Conservation (phyloP, 1,140 invertebrate genomes). For the Vollenhovia emeryi region DNA sequence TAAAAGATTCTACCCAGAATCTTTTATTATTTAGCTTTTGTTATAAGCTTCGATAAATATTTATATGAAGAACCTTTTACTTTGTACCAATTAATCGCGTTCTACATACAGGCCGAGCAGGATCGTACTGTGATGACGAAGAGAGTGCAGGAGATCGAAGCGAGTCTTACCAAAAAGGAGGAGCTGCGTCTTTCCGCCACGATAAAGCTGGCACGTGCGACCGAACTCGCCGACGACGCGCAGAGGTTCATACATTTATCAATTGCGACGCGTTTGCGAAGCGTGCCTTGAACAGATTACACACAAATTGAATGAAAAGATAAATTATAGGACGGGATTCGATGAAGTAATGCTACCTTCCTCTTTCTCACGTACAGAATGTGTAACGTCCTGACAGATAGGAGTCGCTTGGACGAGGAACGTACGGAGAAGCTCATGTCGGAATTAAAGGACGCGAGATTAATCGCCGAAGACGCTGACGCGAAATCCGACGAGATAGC, state of each 20-base stretch:
- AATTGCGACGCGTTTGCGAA: neutral
- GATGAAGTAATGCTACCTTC: neutral
- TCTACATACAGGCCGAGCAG: slow-evolving; percentile 89
- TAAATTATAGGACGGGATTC: neutral
- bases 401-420: slow-evolving; percentile 91
- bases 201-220: slow-evolving; percentile 91
- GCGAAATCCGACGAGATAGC: slow-evolving; percentile 94
- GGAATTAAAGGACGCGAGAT: slow-evolving; percentile 92
- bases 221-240: slow-evolving; percentile 93
- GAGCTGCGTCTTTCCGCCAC: slow-evolving; percentile 90
- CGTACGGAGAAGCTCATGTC: slow-evolving; percentile 90
- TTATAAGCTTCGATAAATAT: too few species aligned
- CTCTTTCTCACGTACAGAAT: slow-evolving; percentile 85
- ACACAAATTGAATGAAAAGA: neutral
- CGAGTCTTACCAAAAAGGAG: slow-evolving; percentile 92
- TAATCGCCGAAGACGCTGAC: slow-evolving; percentile 93
- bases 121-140: slow-evolving; percentile 92
- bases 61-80: neutral
- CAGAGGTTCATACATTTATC: slow-evolving; percentile 87
- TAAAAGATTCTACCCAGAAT: neutral
- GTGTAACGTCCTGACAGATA: slow-evolving; percentile 92
- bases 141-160: slow-evolving; percentile 92
- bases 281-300: neutral
- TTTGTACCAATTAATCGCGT: slow-evolving; percentile 29
- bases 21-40: too few species aligned